Evolutionary conservation across 2,888 invertebrate species (phyloP), one percentile per base, ranked within the genome.

Genomic region (Andrena fulva): DNA sequence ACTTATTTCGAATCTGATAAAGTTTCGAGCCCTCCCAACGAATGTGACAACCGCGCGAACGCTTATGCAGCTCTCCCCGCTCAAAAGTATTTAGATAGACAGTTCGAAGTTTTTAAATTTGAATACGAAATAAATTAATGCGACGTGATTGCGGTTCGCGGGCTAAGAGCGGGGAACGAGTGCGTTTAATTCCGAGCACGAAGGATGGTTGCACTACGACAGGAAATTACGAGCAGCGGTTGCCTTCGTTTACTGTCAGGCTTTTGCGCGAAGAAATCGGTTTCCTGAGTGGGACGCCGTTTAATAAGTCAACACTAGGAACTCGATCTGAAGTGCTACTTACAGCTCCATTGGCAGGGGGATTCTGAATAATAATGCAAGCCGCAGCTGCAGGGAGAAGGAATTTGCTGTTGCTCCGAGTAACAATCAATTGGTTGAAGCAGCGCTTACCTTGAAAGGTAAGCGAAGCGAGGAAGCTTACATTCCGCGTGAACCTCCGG

Each of bases 231-330:
- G 1, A 8, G 27, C 10, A 56, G 24, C 8, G 24, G 10, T 27
- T 27, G 56, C 10, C 8, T 52, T 52, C 27, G 8, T 56, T 56
- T 33, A n/a, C 33, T 8, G 33, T 6, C 3, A 59, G 56, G 56
- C 29, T 29, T 59, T 59, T 59, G 35, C 35, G 24, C 35, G 27
- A 8, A 20, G 69, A 35, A 69, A 35, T 56, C 56, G 27, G 27
- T 42, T 59, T 3, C 56, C 42, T 56, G 27, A 69, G 35, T 69
- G 69, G 69, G 29, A 12, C 27, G 56, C 29, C 24, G 27, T 29
- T 42, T 59, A 69, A 69, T 69, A 59, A 69, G 42, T 69, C 59
- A 69, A 12, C 54, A n/a, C 42, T 56, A 20, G 56, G 42, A 59
- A 69, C 29, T 59, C 29, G 56, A 59, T 56, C 59, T 31, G 7